Evolutionary conservation across 2,888 invertebrate genomes (phyloP).

Genomic region (Lydus trimaculatus): DNA sequence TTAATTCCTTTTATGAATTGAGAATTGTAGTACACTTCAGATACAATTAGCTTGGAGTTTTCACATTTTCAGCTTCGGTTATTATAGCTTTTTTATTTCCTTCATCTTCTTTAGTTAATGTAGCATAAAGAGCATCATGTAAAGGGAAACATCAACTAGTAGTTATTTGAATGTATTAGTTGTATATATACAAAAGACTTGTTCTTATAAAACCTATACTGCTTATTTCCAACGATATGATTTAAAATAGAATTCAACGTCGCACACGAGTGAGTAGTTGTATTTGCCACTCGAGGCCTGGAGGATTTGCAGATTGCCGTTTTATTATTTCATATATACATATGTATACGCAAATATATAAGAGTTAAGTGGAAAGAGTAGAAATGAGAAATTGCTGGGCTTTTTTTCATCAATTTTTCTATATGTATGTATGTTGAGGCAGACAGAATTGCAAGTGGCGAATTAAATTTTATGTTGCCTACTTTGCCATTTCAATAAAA

Average conservation of each 20-base stretch:
- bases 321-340: slow-evolving; percentile 45
- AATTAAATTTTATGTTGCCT: neutral
- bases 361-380: neutral
- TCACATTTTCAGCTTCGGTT: neutral
- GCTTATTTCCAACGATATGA: slow-evolving; percentile 28
- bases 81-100: neutral
- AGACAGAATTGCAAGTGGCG: neutral
- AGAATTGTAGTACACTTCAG: neutral
- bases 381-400: neutral
- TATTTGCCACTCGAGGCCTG: slow-evolving; percentile 42
- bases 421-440: neutral
- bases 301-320: slow-evolving; percentile 49
- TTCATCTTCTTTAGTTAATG: neutral
- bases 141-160: neutral
- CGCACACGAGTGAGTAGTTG: slow-evolving; percentile 39
- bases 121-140: neutral
- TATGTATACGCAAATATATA: neutral
- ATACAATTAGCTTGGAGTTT: neutral
- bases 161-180: neutral
- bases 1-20: neutral
- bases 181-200: neutral
- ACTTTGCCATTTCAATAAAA: neutral
- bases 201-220: neutral
- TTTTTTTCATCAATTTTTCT: neutral
- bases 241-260: slow-evolving; percentile 41